Percentiles rank a stretch among this genome's conserved stretches.
Conservation (phyloP, 1,140 invertebrate species). For the Ceratina japonica region DNA sequence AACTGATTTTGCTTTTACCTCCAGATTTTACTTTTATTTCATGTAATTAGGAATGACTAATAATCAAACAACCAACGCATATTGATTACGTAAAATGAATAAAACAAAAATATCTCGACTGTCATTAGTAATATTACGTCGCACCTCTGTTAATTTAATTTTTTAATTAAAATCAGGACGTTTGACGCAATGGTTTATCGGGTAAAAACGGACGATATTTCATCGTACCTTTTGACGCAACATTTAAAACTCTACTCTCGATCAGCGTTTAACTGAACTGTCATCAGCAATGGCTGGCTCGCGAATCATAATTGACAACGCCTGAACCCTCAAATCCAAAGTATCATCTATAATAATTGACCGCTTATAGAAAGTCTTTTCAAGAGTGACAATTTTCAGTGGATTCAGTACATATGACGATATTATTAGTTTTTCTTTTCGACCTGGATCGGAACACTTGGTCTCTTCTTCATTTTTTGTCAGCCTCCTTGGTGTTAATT, state of each 20-base stretch:
- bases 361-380: too few species aligned
- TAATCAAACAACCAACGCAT: too few species aligned
- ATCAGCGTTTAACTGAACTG: neutral
- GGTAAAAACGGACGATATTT: neutral
- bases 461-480: neutral
- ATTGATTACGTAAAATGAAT: too few species aligned
- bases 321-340: too few species aligned
- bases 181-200: neutral
- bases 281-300: slow-evolving; percentile 6
- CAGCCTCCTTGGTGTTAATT: slow-evolving; percentile 40
- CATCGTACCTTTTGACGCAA: neutral
- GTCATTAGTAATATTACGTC: too few species aligned
- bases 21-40: too few species aligned
- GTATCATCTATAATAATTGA: too few species aligned
- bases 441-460: neutral
- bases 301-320: slow-evolving; percentile 6
- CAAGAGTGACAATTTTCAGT: too few species aligned
- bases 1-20: too few species aligned
- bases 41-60: too few species aligned
- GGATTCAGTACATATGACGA: too few species aligned
- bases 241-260: slow-evolving; percentile 14
- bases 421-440: neutral
- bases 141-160: neutral
- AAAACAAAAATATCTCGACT: too few species aligned
- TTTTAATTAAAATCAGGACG: neutral